Base-by-base conservation (phyloP, 2,113 vertebrate species). In the Phrynocephalus versicolor region DNA sequence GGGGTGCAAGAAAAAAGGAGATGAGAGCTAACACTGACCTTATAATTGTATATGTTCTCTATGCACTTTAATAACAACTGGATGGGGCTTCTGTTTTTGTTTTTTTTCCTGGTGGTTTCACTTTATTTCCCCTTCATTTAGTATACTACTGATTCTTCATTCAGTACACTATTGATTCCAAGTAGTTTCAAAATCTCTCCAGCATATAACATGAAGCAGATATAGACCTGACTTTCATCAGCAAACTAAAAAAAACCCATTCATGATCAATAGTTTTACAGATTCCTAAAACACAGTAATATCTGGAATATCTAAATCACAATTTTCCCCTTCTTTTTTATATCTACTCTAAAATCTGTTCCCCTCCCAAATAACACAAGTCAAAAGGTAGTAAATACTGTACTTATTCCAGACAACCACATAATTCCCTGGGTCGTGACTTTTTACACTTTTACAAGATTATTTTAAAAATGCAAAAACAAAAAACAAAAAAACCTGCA, bases 381-480 rank as follows among this genome's bases (percentile, higher is more conserved):
- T 19, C 21, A 10, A 72, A 35, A 19, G 16, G 2, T 6, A 72
- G 6, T 9, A 72, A 41, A n/a, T n/a, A n/a, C 33, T 6, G 3
- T 39, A 37, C 15, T 39, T 18, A n/a, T 72, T 72, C 70, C 70
- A 72, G 33, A 39, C 70, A 23, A 39, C 70, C 37, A 39, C 70
- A 72, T 39, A 72, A 72, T 35, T 19, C 83, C 88, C 64, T 83
- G 79, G 83, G 81, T 30, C 1, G 84, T 19, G 27, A 70, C 27
- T 21, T 82, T 1, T 60, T 88, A 65, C 30, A 2, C 3, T 80
- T n/a, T n/a, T n/a, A 33, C 25, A 84, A 7, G 45, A 86, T 77
- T 30, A 35, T 0, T 12, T 23, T 6, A 25, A 30, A 81, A 19
- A 39, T 45, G 85, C 86, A 79, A 33, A 69, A n/a, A n/a, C n/a